phyloP scores from a whole-genome alignment of 2,888 invertebrate genomes.

The Clistopyga incitator region DNA sequence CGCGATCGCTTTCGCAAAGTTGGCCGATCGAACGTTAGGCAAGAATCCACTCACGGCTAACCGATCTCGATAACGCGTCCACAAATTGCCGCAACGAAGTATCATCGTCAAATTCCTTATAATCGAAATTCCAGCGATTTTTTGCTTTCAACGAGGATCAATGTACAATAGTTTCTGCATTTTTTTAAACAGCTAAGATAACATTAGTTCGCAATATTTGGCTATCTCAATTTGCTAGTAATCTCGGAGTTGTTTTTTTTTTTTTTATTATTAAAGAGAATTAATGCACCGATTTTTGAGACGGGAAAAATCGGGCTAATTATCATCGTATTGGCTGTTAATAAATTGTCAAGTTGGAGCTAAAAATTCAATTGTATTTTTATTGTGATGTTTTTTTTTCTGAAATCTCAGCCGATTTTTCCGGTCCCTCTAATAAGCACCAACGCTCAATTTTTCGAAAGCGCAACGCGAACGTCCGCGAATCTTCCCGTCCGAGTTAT shows the following conservation, averaged over 20 bases:
- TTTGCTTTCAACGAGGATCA: slow-evolving; percentile 29
- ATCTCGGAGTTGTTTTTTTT: too few relatives aligned
- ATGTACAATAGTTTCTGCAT: slow-evolving; percentile 33
- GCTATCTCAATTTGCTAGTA: background rate
- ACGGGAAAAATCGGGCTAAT: too few relatives aligned
- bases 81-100: slow-evolving; percentile 9
- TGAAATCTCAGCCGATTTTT: background rate
- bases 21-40: slow-evolving; percentile 22
- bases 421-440: background rate
- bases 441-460: background rate
- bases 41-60: slow-evolving; percentile 28
- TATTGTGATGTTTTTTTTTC: too few relatives aligned
- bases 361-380: too few relatives aligned
- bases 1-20: slow-evolving; percentile 39
- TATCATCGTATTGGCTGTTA: too few relatives aligned
- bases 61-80: slow-evolving; percentile 27
- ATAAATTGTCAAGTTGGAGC: too few relatives aligned
- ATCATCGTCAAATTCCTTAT: slow-evolving; percentile 15
- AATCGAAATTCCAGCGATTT: background rate
- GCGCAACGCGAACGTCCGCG: background rate
- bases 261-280: background rate
- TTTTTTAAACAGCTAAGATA: background rate
- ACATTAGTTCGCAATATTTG: background rate
- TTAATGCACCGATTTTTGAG: too few relatives aligned
- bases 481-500: background rate